phyloP scores from a whole-genome alignment of 2,113 vertebrate species.

The Mesitornis unicolor region DNA sequence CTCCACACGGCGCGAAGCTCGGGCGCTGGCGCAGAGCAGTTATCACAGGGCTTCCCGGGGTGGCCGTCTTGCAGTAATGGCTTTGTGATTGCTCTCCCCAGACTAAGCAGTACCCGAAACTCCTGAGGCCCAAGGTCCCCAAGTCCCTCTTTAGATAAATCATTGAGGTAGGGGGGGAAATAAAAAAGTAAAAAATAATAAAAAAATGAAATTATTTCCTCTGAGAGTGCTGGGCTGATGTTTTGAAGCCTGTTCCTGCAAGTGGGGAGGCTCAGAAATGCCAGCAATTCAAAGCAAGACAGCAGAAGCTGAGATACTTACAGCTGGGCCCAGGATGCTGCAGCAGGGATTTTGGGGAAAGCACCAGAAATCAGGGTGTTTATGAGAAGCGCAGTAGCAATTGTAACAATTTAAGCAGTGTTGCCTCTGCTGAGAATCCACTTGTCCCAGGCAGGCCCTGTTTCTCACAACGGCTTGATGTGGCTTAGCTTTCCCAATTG shows the following conservation, averaged over 20 bases:
- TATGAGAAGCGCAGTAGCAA: background rate
- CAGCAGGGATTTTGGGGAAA: background rate
- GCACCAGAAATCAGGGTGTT: background rate
- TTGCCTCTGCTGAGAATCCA: background rate
- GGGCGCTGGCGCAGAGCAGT: accelerated
- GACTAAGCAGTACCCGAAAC: background rate
- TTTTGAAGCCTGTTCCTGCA: background rate
- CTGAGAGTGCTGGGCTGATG: background rate
- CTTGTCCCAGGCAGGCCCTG: background rate
- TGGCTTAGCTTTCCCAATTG: background rate
- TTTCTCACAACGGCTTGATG: background rate
- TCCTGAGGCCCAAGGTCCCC: background rate
- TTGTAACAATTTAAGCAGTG: accelerated
- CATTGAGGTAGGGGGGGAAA: accelerated
- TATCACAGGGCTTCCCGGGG: background rate
- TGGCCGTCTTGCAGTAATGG: background rate
- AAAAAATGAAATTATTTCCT: background rate
- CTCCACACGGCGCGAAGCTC: accelerated
- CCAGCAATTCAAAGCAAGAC: background rate
- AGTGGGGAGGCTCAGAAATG: background rate
- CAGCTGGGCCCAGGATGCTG: accelerated
- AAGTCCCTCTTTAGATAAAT: background rate
- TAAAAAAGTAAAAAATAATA: too few species aligned
- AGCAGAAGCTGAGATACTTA: background rate
- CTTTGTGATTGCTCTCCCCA: background rate